A percentile compares a stretch with the other conserved stretches of the same genome.
Conservation (phyloP, 2,888 invertebrate species). For the Dasypogon diadema region DNA sequence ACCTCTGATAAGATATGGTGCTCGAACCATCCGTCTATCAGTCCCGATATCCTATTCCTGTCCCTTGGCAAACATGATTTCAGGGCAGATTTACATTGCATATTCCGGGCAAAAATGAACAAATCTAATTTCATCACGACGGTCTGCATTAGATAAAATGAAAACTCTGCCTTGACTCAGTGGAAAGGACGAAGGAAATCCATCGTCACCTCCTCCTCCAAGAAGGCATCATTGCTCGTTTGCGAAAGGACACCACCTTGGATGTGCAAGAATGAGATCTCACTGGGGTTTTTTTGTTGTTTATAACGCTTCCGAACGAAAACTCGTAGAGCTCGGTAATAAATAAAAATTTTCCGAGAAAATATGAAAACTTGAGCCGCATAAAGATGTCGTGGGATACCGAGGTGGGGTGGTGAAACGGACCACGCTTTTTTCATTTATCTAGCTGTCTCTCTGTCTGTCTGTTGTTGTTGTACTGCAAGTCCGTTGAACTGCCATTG, state of each 20-base stretch:
- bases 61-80: neutral
- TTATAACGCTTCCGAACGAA: constrained; percentile 5
- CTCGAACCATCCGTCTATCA: neutral
- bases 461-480: too few relatives aligned
- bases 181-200: neutral
- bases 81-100: neutral
- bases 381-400: constrained; percentile 12
- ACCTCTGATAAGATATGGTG: constrained; percentile 10
- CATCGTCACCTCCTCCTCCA: neutral
- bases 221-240: neutral
- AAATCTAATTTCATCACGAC: constrained; percentile 10
- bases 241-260: neutral
- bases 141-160: neutral
- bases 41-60: neutral
- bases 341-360: constrained; percentile 11
- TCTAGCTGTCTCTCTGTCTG: constrained; percentile 3
- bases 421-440: constrained; percentile 6
- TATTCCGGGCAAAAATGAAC: neutral
- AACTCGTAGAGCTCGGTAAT: neutral
- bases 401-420: too few relatives aligned
- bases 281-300: constrained; percentile 2
- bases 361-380: constrained; percentile 30
- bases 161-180: neutral
- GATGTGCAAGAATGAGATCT: neutral
- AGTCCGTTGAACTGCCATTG: neutral